Percentiles rank a stretch among this genome's conserved stretches.
phyloP scores from a whole-genome alignment of 2,888 invertebrate species.

The Branchipolynoe longqiensis region DNA sequence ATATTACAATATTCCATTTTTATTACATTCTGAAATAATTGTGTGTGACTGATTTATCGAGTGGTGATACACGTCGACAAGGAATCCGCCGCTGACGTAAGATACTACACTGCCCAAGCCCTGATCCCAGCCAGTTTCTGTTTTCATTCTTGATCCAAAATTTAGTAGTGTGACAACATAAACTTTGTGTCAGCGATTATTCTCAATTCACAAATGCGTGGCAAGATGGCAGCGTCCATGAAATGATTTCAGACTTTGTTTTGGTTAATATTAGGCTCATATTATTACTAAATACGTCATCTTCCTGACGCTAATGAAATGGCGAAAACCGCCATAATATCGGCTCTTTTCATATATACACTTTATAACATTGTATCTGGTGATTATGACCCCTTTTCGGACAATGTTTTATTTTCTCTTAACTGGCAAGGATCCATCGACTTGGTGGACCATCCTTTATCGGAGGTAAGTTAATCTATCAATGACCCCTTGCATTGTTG shows the following conservation, averaged over 20 bases:
- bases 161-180: too few species aligned
- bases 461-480: conserved; percentile 37
- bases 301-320: background rate
- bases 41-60: too few species aligned
- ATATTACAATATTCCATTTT: too few species aligned
- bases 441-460: background rate
- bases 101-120: too few species aligned
- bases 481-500: too few species aligned
- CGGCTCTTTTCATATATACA: background rate
- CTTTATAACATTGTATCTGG: background rate
- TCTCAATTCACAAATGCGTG: background rate
- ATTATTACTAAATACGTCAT: background rate
- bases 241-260: background rate
- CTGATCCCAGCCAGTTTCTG: too few species aligned
- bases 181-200: background rate
- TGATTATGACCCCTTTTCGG: conserved; percentile 62
- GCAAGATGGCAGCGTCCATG: conserved; percentile 52
- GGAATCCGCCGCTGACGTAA: too few species aligned
- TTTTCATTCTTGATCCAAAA: too few species aligned
- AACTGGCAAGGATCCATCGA: conserved; percentile 63
- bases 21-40: too few species aligned
- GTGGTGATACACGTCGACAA: too few species aligned
- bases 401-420: conserved; percentile 63
- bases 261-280: background rate
- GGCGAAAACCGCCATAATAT: background rate